Base-by-base conservation (phyloP, 2,888 invertebrate genomes). In the Frankliniella intonsa region DNA sequence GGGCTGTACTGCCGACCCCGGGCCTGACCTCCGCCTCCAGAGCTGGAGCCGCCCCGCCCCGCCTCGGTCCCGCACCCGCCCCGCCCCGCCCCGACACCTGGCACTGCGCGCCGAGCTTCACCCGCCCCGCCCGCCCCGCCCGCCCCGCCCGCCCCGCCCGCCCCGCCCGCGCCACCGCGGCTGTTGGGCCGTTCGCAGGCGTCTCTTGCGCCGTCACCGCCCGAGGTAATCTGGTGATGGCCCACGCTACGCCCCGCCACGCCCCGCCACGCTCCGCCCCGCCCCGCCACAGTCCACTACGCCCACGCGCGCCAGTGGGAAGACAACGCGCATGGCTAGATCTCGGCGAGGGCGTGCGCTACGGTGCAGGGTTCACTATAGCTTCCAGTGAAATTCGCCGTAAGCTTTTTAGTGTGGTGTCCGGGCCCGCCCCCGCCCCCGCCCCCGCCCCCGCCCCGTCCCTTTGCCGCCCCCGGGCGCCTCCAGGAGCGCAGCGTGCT, bases 201-300 rank as follows among this genome's bases (percentile, higher is more conserved):
- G 62, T 62, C 62, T 62, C 62, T 3, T 14, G 7, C 62, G 62
- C 62, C 62, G 62, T n/a, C 19, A 62, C 17, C 17, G 11, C 62
- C 62, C n/a, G 38, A 38, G 62, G 62, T 62, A 62, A 62, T 62
- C 62, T 62, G 62, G 62, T 62, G 62, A 62, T 62, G n/a, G 62
- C 17, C 11, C 62, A 2, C 38, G 38, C 38, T 5, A 38, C 38
- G 38, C 38, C 5, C 38, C 38, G 5, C 38, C 5, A 38, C 38
- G 38, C 38, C 5, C 2, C 38, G 38, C 38, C 62, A 2, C 38
- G 38, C 38, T 5, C 2, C 38, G 38, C 38, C 5, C 38, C 38
- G 5, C 38, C 5, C 2, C 38, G 38, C 38, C 5, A 38, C 38
- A 5, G 3, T 38, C 38, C 38, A 38, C 38, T 38, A 38, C 5